These are phyloP conservation scores for Drosophila neonasuta DNA, from an alignment of 2,888 invertebrate genomes.

Conservation along the genomic window DNA sequence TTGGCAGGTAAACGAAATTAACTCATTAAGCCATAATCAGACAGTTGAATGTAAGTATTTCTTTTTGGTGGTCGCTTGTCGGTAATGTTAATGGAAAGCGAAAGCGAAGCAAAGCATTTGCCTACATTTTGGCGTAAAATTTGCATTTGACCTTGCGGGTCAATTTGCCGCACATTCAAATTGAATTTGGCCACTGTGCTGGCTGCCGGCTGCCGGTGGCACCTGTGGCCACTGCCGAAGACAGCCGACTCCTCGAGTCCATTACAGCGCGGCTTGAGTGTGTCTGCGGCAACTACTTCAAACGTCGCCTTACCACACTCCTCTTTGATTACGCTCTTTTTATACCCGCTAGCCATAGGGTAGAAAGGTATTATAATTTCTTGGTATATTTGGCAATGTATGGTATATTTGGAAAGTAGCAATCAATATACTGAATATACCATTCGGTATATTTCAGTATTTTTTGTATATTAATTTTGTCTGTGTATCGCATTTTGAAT, in stretches of 20 bases:
- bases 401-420: no score
- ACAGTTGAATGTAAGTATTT: slow-evolving; percentile 8
- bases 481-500: no score
- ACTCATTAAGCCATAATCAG: slow-evolving; percentile 16
- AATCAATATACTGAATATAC: no score
- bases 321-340: slow-evolving; percentile 22
- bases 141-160: slow-evolving; percentile 38
- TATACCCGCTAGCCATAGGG: no score
- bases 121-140: slow-evolving; percentile 13
- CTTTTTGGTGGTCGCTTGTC: neutral
- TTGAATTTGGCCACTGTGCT: slow-evolving; percentile 65
- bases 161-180: slow-evolving; percentile 46
- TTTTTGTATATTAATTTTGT: no score
- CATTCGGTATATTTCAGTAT: no score
- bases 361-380: no score
- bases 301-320: slow-evolving; percentile 9
- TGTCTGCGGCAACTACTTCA: slow-evolving; percentile 47
- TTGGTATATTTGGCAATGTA: no score
- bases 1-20: slow-evolving; percentile 6
- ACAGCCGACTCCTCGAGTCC: neutral
- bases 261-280: slow-evolving; percentile 15
- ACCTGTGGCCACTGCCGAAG: neutral
- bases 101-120: slow-evolving; percentile 13
- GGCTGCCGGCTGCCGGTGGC: slow-evolving; percentile 1
- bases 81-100: neutral